Conservation (phyloP, 2,113 vertebrate species). For the Aix galericulata region DNA sequence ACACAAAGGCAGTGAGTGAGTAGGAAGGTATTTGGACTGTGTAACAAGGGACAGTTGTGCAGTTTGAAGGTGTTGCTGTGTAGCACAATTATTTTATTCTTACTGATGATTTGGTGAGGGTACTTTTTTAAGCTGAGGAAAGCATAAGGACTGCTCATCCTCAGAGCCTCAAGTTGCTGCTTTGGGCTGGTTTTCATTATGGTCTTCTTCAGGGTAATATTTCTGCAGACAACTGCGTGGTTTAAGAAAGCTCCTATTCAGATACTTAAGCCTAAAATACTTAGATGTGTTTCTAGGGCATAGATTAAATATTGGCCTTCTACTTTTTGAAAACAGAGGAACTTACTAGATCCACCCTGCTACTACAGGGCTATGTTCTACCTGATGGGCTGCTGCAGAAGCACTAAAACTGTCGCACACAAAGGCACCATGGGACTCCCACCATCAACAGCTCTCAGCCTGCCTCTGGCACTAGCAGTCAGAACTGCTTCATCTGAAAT, state of each 20-base stretch:
- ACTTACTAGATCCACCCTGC: neutral
- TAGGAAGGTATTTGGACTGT: neutral
- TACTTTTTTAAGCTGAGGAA: neutral
- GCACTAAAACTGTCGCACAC: neutral
- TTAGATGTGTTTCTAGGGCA: neutral
- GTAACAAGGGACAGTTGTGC: neutral
- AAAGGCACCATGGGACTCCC: slow-evolving; percentile 56
- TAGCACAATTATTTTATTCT: neutral
- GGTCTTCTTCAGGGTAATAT: neutral
- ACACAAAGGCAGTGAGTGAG: neutral
- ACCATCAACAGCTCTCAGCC: slow-evolving; percentile 7
- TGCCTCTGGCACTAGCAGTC: slow-evolving; percentile 18
- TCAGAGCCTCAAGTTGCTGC: neutral
- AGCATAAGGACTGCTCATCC: neutral
- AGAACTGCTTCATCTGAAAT: slow-evolving; percentile 42
- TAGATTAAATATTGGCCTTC: neutral
- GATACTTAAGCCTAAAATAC: neutral
- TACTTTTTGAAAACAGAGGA: neutral
- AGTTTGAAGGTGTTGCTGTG: neutral
- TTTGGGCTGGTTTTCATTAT: neutral
- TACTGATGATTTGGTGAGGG: neutral
- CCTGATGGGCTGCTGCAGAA: slow-evolving; percentile 26
- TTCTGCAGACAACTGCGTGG: neutral
- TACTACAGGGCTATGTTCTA: neutral
- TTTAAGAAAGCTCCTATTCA: neutral